Evolutionary conservation across 2,888 invertebrate species (phyloP).

Genomic region (Lysandra bellargus): DNA sequence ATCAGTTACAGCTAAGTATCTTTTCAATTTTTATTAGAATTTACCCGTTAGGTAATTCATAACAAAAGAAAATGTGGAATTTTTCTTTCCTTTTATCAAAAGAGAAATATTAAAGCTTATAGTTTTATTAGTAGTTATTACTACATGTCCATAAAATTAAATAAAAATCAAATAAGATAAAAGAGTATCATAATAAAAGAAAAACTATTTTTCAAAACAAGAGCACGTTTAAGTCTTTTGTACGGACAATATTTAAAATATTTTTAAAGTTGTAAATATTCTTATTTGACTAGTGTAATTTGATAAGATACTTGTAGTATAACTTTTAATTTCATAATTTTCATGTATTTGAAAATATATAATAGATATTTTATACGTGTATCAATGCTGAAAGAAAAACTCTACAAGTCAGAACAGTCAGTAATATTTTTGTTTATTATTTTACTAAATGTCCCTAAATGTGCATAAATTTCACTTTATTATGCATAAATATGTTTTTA

Average conservation of each 20-base stretch:
- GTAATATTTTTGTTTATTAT: not conserved
- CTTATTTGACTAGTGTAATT: not conserved
- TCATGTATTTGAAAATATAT: not conserved
- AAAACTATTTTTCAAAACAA: not conserved
- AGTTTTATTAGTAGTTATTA: not conserved
- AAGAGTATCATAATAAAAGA: not conserved
- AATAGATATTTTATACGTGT: not conserved
- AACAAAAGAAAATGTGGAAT: not conserved
- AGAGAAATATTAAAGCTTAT: not conserved
- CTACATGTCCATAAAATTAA: not conserved
- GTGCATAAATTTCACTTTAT: slow-evolving; percentile 2
- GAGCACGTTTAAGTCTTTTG: slow-evolving; percentile 46
- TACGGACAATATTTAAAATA: slow-evolving; percentile 33
- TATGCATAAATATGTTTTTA: not conserved
- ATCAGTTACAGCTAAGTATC: not conserved
- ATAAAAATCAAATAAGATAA: not conserved
- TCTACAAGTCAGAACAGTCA: not conserved
- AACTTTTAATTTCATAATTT: not conserved
- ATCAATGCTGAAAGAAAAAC: not conserved
- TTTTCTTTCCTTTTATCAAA: not conserved
- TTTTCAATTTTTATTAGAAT: not conserved
- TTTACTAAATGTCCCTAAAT: not conserved
- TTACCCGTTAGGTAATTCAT: not conserved
- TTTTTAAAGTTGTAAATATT: not conserved
- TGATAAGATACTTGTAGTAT: not conserved